These are phyloP conservation scores for Nebria ingens DNA, from an alignment of 1,140 invertebrate genomes.

Conservation along the genomic window DNA sequence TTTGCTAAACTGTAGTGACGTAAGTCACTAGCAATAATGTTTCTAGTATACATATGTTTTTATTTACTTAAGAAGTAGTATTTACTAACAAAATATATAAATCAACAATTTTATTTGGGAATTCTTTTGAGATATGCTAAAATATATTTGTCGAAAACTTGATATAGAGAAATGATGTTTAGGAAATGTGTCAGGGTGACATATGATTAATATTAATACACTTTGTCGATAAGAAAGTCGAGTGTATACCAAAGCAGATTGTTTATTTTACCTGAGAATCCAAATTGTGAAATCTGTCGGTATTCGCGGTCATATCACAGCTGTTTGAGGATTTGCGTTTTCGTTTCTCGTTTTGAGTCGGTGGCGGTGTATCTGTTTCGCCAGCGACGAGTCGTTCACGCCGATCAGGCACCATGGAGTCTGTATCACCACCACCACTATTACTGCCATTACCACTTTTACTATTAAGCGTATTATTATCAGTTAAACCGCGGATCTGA, in stretches of 20 bases:
- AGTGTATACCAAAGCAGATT: too few relatives aligned
- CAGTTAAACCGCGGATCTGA: conserved; percentile 80
- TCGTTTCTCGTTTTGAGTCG: conserved; percentile 47
- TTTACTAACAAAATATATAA: conserved; percentile 18
- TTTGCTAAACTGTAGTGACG: too few relatives aligned
- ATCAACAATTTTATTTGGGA: too few relatives aligned
- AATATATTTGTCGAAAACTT: too few relatives aligned
- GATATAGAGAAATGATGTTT: too few relatives aligned
- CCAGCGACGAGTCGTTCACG: conserved; percentile 23
- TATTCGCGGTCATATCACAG: conserved; percentile 55
- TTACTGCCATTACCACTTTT: conserved; percentile 15
- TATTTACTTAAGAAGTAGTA: too few relatives aligned
- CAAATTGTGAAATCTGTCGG: conserved; percentile 48
- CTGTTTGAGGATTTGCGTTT: conserved; percentile 59
- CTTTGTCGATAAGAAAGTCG: too few relatives aligned
- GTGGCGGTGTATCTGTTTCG: conserved; percentile 18
- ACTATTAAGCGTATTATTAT: conserved; percentile 62
- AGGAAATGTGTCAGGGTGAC: too few relatives aligned
- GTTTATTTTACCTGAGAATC: conserved; percentile 50
- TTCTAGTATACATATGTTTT: too few relatives aligned
- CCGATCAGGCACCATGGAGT: conserved; percentile 18
- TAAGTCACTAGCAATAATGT: too few relatives aligned
- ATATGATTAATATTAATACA: too few relatives aligned
- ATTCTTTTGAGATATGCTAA: too few relatives aligned
- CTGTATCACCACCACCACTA: not conserved